phyloP scores from a whole-genome alignment of 2,113 vertebrate species.

The Orthonyx spaldingii region DNA sequence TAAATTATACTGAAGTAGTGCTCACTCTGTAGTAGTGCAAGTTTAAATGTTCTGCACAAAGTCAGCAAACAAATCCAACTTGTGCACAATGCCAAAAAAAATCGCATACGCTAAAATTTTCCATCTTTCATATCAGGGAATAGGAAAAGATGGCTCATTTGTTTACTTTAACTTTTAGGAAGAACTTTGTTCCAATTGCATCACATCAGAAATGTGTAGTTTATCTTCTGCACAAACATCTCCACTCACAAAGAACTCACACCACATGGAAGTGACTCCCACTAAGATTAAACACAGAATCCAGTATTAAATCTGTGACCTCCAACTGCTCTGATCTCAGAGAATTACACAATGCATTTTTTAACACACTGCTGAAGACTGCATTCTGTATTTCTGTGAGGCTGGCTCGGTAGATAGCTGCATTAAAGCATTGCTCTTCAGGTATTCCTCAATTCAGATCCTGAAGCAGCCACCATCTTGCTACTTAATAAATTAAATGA shows the following conservation, averaged over 20 bases:
- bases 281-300: constrained; percentile 15
- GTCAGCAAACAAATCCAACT: neutral
- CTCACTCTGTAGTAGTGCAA: neutral
- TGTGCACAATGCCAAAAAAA: neutral
- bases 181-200: constrained; percentile 20
- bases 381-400: neutral
- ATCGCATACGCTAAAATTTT: neutral
- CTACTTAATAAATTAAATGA: neutral
- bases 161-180: constrained; percentile 23
- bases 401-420: neutral
- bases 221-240: constrained; percentile 41
- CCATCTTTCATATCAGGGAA: neutral
- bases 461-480: neutral
- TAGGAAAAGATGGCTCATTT: neutral
- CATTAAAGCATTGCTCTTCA: neutral
- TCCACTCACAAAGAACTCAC: constrained; percentile 30
- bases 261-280: neutral
- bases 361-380: neutral
- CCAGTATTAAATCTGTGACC: neutral
- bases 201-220: neutral
- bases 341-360: neutral
- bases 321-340: neutral
- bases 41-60: neutral
- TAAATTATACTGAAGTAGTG: neutral
- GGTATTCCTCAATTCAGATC: neutral